Evolutionary conservation across 1,140 invertebrate species (phyloP).

Genomic region (Drosophila eugracilis): DNA sequence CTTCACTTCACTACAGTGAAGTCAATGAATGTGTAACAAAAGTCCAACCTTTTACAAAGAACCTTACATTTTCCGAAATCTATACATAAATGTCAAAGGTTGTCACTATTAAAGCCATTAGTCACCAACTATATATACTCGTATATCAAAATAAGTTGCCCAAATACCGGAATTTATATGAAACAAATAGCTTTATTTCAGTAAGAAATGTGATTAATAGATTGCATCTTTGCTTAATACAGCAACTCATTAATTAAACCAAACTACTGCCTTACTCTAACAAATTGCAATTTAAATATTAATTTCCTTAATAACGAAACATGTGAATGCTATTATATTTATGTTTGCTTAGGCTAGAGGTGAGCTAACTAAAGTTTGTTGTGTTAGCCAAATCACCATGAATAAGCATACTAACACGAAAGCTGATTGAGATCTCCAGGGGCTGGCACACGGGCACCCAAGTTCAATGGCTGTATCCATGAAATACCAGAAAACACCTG

Average conservation of each 20-base stretch:
- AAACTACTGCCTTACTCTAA: background rate
- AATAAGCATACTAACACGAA: conserved; percentile 8
- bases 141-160: too few species aligned
- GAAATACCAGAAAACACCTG: conserved; percentile 44
- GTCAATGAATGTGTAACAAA: too few species aligned
- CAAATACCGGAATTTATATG: too few species aligned
- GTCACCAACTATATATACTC: too few species aligned
- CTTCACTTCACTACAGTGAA: conserved; percentile 1
- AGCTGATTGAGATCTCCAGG: conserved; percentile 36
- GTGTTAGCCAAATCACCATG: conserved; percentile 4
- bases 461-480: conserved; percentile 1
- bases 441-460: too few species aligned
- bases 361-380: background rate
- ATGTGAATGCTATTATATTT: background rate
- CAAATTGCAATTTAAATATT: conserved; percentile 19
- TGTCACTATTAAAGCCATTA: too few species aligned
- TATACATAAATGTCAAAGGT: too few species aligned
- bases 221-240: too few species aligned
- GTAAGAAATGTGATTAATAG: too few species aligned
- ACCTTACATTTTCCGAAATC: too few species aligned
- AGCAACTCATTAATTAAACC: background rate
- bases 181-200: too few species aligned
- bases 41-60: too few species aligned
- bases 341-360: background rate
- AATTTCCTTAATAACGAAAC: background rate